Base-by-base conservation (phyloP, 1,140 invertebrate genomes). In the Apis laboriosa region DNA sequence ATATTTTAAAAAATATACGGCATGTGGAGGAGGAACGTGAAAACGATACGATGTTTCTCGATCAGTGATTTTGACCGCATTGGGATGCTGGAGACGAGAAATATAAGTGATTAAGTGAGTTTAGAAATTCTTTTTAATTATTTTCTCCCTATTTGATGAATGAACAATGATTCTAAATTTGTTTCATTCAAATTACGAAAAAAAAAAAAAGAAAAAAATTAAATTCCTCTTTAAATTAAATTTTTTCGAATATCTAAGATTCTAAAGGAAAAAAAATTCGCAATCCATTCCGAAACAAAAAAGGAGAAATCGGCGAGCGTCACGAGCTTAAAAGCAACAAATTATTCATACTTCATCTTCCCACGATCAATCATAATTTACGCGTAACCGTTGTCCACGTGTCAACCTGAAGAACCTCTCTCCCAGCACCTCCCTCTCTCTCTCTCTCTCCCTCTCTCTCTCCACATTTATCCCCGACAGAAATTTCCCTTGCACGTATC, bases 51-150 rank as follows among this genome's bases (percentile, higher is more conserved):
- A 19, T 24, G 49, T 80, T 80, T 73, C 70, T 28, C 12, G n/a
- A 21, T 63, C n/a, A 58, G 60, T 64, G 60, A 64, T 64, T 75
- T 73, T 70, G 55, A 73, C 60, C 49, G 49, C 21, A 68, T 72
- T 24, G n/a, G 24, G 28, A 43, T 17, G 19, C 56, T 34, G 2
- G 34, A 34, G 3, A 34, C 34, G 0, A 43, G 34, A 7, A 43
- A 43, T 43, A 43, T 43, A 34, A 34, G 2, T 4, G 34, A 43
- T 34, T 4, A 34, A 34, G 5, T 7, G 5, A 43, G 24, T 24
- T 43, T 7, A 5, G 34, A 43, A 43, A 71, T 71, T 51, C 43
- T 61, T 70, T 51, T n/a, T 34, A 78, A 67, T 58, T 56, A 49
- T 53, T 56, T 53, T 2, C n/a, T 24, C 19, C 9, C 17, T n/a